phyloP scores from a whole-genome alignment of 2,888 invertebrate genomes.

The Pristionchus arcanus region DNA sequence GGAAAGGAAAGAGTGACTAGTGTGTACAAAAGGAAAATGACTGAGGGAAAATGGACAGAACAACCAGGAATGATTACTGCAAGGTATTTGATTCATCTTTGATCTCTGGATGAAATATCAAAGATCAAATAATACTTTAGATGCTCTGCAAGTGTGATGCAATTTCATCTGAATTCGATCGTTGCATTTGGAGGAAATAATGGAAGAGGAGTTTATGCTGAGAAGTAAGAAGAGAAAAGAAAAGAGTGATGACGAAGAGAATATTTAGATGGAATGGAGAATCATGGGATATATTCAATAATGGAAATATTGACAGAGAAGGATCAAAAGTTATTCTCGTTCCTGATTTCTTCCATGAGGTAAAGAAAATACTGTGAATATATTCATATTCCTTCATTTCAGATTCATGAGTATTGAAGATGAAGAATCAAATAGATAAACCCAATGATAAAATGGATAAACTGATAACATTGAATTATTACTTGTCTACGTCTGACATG shows the following conservation, averaged over 20 bases:
- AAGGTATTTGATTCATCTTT: slow-evolving; percentile 1
- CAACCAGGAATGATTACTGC: slow-evolving; percentile 10
- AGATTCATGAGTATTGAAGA: slow-evolving; percentile 25
- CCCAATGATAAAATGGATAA: not conserved
- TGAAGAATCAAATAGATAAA: not conserved
- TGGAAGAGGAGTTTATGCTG: slow-evolving; percentile 42
- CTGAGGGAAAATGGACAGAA: slow-evolving; percentile 34
- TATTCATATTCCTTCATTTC: not conserved
- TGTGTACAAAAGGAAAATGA: slow-evolving; percentile 1
- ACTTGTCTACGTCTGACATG: not conserved
- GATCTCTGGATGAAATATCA: not conserved
- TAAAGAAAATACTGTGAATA: not conserved
- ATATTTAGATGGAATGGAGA: slow-evolving; percentile 39
- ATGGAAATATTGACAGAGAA: slow-evolving; percentile 23
- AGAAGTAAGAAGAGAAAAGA: slow-evolving; percentile 10
- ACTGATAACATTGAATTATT: not conserved
- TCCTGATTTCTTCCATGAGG: slow-evolving; percentile 49
- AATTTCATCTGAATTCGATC: not conserved
- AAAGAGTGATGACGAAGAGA: not conserved
- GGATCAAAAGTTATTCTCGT: slow-evolving; percentile 33
- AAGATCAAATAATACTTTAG: not conserved
- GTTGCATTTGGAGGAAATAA: slow-evolving; percentile 43
- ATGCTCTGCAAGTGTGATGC: not conserved
- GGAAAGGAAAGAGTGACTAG: slow-evolving; percentile 32
- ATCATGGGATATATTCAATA: not conserved